phyloP scores from a whole-genome alignment of 2,113 vertebrate species.

The Ictalurus punctatus region DNA sequence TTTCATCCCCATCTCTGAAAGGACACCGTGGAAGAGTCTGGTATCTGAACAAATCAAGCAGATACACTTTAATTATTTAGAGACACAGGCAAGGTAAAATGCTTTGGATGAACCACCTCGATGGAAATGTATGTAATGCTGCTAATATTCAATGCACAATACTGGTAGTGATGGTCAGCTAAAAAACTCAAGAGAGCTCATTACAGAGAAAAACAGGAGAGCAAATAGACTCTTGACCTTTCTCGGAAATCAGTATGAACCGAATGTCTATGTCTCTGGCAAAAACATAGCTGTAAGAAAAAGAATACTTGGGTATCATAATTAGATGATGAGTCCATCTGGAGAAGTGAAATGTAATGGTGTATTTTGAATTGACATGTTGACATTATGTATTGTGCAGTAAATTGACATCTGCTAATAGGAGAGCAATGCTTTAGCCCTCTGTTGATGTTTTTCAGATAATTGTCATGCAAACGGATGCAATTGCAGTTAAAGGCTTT shows the following conservation, averaged over 20 bases:
- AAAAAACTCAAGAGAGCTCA: background rate
- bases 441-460: background rate
- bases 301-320: background rate
- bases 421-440: background rate
- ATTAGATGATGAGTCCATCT: too few species aligned
- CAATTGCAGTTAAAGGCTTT: too few species aligned
- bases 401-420: background rate
- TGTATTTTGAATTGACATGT: background rate
- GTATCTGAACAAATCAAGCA: background rate
- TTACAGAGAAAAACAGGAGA: background rate
- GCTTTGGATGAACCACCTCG: background rate
- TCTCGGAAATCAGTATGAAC: too few species aligned
- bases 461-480: too few species aligned
- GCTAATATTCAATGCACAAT: too few species aligned
- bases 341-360: too few species aligned
- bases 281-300: background rate
- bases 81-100: background rate
- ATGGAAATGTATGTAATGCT: background rate
- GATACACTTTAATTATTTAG: background rate
- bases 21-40: background rate
- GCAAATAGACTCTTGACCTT: background rate
- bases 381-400: background rate
- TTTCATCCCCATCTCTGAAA: background rate
- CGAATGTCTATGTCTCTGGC: background rate
- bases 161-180: too few species aligned